These are phyloP conservation scores for Sylvilagus bachmani DNA, from an alignment of 2,113 vertebrate species.

Conservation along the genomic window DNA sequence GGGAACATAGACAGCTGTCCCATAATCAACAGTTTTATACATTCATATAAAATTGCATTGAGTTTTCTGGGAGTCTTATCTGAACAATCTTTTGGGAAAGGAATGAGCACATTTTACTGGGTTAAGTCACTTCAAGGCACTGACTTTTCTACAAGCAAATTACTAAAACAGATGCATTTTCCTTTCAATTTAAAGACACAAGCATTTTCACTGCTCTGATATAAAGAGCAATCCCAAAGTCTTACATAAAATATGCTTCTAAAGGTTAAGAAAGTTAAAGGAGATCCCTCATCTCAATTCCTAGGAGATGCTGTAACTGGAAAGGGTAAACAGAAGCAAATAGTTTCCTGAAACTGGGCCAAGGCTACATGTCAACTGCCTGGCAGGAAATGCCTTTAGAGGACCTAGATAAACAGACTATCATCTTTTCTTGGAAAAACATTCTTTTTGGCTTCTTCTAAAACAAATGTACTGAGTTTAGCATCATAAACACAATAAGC, in stretches of 20 bases:
- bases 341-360: slow-evolving; percentile 78
- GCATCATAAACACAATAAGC: not conserved
- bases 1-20: slow-evolving; percentile 32
- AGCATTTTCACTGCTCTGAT: slow-evolving; percentile 23
- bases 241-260: slow-evolving; percentile 44
- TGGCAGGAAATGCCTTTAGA: slow-evolving; percentile 83
- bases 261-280: slow-evolving; percentile 66
- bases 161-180: slow-evolving; percentile 56
- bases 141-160: slow-evolving; percentile 34
- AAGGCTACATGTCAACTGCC: slow-evolving; percentile 75
- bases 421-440: slow-evolving; percentile 64
- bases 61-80: slow-evolving; percentile 45
- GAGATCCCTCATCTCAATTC: slow-evolving; percentile 52
- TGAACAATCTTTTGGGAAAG: slow-evolving; percentile 28
- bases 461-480: slow-evolving; percentile 69
- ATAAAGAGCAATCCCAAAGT: slow-evolving; percentile 26
- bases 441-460: slow-evolving; percentile 67
- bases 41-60: slow-evolving; percentile 40
- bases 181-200: slow-evolving; percentile 49
- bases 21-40: slow-evolving; percentile 19
- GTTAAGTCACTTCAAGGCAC: slow-evolving; percentile 49
- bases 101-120: slow-evolving; percentile 36
- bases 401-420: slow-evolving; percentile 81
- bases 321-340: slow-evolving; percentile 81
- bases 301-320: slow-evolving; percentile 55